Evolutionary conservation across 2,113 vertebrate species (phyloP).

Genomic region (Sardina pilchardus): DNA sequence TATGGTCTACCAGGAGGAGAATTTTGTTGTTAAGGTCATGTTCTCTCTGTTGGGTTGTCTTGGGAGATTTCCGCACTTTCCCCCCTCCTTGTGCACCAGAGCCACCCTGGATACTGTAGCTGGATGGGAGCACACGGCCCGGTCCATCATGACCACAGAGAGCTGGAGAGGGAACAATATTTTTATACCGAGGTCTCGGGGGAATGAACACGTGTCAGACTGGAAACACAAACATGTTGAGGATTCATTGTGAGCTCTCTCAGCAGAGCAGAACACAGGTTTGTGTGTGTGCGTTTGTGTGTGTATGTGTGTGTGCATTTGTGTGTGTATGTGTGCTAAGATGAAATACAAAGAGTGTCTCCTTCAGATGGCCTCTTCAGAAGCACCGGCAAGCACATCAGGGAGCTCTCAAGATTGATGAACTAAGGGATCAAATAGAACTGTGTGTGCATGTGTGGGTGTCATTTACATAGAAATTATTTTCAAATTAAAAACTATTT

Average conservation of each 20-base stretch:
- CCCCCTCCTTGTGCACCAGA: not conserved
- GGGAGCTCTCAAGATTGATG: not conserved
- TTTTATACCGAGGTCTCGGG: not conserved
- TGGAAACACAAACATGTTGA: not conserved
- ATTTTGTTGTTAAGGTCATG: not conserved
- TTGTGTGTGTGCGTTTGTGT: not conserved
- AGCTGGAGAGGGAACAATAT: not conserved
- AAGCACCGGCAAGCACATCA: not conserved
- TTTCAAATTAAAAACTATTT: no score
- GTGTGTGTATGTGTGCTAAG: conserved; percentile 21
- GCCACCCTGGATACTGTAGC: not conserved
- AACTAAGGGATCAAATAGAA: not conserved
- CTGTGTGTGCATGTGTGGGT: not conserved
- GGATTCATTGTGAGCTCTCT: not conserved
- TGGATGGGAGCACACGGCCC: not conserved
- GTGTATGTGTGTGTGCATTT: conserved; percentile 4
- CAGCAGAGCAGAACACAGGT: not conserved
- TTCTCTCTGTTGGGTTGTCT: not conserved
- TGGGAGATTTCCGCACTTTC: not conserved
- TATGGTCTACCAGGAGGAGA: no score
- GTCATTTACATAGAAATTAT: no score
- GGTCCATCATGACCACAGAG: not conserved
- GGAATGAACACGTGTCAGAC: not conserved
- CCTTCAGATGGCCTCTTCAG: not conserved
- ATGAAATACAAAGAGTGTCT: not conserved